Conservation (phyloP, 1,140 invertebrate species). For the Andrena cerasifolii region DNA sequence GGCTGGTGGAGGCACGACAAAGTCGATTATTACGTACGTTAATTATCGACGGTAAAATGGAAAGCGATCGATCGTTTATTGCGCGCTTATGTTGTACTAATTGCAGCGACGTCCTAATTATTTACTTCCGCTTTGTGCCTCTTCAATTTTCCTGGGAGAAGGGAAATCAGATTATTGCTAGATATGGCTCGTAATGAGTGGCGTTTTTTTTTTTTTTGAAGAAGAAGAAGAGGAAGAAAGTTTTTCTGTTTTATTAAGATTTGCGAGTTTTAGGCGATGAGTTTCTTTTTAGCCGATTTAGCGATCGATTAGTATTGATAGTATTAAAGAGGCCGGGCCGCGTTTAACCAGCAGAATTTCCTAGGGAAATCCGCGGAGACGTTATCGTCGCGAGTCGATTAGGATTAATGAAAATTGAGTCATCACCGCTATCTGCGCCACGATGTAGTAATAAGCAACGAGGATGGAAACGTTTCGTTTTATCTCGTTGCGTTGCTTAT, state of each 20-base stretch:
- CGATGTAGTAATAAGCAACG: neutral
- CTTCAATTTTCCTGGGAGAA: neutral
- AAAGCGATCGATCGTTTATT: conserved; percentile 51
- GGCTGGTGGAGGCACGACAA: conserved; percentile 17
- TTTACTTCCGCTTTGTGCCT: neutral
- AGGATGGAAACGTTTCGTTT: neutral
- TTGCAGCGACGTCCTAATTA: conserved; percentile 12
- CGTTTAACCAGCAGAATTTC: no score
- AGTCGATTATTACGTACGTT: conserved; percentile 45
- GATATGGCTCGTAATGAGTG: neutral
- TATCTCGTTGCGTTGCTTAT: conserved; percentile 9
- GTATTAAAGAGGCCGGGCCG: no score
- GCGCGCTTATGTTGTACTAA: conserved; percentile 35
- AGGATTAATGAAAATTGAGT: conserved; percentile 1
- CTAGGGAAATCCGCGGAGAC: no score
- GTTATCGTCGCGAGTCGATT: neutral
- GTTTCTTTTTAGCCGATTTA: no score
- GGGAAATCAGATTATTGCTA: neutral
- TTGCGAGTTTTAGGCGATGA: no score
- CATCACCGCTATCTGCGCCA: neutral
- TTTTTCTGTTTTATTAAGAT: no score
- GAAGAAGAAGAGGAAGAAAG: no score
- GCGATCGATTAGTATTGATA: no score
- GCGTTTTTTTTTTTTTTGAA: neutral
- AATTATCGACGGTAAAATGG: conserved; percentile 40